These are phyloP conservation scores for Caenorhabditis parvicauda DNA, from an alignment of 2,888 invertebrate species.

Conservation along the genomic window DNA sequence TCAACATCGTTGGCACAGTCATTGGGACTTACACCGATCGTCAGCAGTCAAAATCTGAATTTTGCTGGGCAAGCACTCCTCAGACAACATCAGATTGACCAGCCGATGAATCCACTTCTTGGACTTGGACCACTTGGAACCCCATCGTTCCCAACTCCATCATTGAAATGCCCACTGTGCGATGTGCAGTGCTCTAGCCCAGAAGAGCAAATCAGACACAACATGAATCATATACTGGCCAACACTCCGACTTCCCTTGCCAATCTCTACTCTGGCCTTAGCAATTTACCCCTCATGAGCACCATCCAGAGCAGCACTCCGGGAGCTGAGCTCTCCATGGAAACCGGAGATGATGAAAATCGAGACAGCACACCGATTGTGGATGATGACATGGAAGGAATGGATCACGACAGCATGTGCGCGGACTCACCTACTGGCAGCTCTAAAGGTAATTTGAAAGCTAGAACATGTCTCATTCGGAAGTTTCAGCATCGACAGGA, in stretches of 20 bases:
- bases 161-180: conserved; percentile 37
- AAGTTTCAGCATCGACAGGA: too few relatives aligned
- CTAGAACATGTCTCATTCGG: too few relatives aligned
- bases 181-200: conserved; percentile 27
- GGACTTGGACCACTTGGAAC: conserved; percentile 9
- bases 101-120: conserved; percentile 12
- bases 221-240: conserved; percentile 41
- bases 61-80: conserved; percentile 39
- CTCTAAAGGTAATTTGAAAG: conserved; percentile 22
- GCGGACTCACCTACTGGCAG: conserved; percentile 29
- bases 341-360: conserved; percentile 16
- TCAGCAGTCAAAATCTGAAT: conserved; percentile 29
- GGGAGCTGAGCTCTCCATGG: conserved; percentile 11
- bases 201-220: conserved; percentile 52
- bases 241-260: conserved; percentile 20
- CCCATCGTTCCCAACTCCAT: conserved; percentile 5
- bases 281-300: conserved; percentile 3
- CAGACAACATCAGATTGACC: conserved; percentile 29
- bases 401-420: conserved; percentile 31
- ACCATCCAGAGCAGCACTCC: neutral
- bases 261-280: conserved; percentile 17
- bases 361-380: conserved; percentile 3
- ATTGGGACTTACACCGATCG: conserved; percentile 30
- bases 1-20: conserved; percentile 19
- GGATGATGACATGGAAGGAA: conserved; percentile 24